These are phyloP conservation scores for Leptarthrus brevirostris DNA, from an alignment of 2,888 invertebrate genomes.

Conservation along the genomic window DNA sequence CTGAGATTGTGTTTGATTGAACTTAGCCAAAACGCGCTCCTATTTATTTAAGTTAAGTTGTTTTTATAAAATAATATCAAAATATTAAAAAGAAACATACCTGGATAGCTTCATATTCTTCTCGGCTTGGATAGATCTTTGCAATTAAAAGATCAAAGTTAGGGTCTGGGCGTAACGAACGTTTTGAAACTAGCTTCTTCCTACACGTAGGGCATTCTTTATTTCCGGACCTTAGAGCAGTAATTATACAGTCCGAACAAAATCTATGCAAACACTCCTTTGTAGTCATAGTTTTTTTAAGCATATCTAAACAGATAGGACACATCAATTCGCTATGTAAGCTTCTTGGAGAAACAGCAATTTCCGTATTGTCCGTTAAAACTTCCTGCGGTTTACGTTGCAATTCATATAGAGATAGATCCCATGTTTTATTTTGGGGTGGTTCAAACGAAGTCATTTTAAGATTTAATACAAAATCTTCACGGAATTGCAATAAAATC, in stretches of 20 bases:
- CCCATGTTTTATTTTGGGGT: conserved; percentile 94
- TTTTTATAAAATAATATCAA: too few relatives aligned
- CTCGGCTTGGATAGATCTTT: conserved; percentile 96
- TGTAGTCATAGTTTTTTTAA: conserved; percentile 99
- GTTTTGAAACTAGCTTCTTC: conserved; percentile 96
- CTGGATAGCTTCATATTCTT: conserved; percentile 97
- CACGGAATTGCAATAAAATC: too few relatives aligned
- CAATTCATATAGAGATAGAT: conserved; percentile 93
- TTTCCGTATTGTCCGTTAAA: conserved; percentile 94
- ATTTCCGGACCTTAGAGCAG: conserved; percentile 95
- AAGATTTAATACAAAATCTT: too few relatives aligned
- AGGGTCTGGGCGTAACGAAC: conserved; percentile 95
- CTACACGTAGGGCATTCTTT: conserved; percentile 99
- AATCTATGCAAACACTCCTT: conserved; percentile 99
- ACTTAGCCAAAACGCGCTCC: conserved; percentile 88
- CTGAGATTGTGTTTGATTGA: conserved; percentile 93
- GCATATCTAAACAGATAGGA: conserved; percentile 98
- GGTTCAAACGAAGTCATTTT: conserved; percentile 78
- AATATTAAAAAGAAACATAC: conserved; percentile 49
- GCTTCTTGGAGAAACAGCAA: conserved; percentile 92
- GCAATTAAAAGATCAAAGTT: conserved; percentile 97
- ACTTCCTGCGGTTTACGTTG: conserved; percentile 96
- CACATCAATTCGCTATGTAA: conserved; percentile 98
- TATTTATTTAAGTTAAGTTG: background rate
- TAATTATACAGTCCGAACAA: conserved; percentile 98